A percentile compares a stretch with the other conserved stretches of the same genome.
These are phyloP conservation scores for Sterna hirundo DNA, from an alignment of 2,113 vertebrate genomes.

Conservation along the genomic window DNA sequence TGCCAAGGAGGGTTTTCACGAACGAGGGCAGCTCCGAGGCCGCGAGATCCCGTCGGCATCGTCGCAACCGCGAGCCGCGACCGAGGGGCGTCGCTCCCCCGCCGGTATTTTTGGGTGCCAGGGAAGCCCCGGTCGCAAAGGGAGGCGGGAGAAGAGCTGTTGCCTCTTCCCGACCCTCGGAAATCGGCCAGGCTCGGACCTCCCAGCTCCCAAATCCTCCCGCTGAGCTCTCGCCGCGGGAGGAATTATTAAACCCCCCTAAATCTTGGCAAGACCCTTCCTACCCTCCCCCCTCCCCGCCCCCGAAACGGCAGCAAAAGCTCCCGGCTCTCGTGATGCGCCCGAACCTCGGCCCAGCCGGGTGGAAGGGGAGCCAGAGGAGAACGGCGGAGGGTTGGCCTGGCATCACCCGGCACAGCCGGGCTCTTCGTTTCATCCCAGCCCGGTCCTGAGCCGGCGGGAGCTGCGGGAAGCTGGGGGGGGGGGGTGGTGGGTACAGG, in stretches of 20 bases:
- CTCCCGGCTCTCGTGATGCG: accelerated
- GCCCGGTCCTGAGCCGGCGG: accelerated
- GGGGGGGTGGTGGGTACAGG: neutral
- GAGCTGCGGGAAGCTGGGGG: neutral
- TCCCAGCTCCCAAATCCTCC: neutral
- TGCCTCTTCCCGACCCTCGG: neutral
- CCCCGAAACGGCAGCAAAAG: accelerated
- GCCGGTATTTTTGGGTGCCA: neutral
- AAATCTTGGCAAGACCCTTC: accelerated
- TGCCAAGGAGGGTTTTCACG: neutral
- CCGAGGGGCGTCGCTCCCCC: neutral
- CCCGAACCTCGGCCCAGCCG: accelerated
- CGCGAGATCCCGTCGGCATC: neutral
- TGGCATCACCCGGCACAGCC: neutral
- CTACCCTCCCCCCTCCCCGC: too few species aligned
- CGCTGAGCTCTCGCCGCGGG: accelerated
- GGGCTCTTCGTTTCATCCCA: neutral
- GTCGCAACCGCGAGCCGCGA: neutral
- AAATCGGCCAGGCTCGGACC: neutral
- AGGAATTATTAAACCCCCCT: neutral
- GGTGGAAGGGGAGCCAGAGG: neutral
- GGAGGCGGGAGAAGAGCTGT: neutral
- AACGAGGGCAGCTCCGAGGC: neutral
- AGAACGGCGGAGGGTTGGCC: neutral
- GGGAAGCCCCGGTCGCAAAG: accelerated